Conservation (phyloP, 2,888 invertebrate genomes). For the Tetranychus truncatus region DNA sequence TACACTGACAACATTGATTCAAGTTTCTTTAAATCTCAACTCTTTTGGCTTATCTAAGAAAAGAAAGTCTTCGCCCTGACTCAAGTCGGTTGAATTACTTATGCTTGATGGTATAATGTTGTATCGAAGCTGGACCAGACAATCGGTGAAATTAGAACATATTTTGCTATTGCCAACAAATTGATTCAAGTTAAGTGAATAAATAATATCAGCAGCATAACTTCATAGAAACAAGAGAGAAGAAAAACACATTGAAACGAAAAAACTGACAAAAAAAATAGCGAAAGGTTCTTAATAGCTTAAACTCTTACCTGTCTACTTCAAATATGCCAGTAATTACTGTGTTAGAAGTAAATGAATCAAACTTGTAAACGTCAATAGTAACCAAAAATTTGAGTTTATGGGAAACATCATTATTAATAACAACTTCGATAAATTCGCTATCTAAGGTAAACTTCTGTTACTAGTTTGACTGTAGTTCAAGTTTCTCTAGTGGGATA, state of each 20-base stretch:
- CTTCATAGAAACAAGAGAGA: no score
- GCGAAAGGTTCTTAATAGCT: no score
- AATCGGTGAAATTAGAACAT: background rate
- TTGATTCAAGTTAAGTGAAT: no score
- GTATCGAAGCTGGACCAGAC: background rate
- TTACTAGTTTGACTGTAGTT: constrained; percentile 62
- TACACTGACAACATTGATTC: background rate
- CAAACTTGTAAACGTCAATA: background rate
- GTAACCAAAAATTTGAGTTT: background rate
- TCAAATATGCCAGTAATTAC: background rate
- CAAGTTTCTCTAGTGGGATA: constrained; percentile 31
- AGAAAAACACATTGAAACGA: no score
- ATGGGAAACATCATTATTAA: background rate
- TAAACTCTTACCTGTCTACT: background rate
- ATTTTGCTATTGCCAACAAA: no score
- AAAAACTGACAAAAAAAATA: background rate
- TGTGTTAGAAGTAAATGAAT: background rate
- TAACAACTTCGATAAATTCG: background rate
- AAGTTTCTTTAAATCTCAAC: background rate
- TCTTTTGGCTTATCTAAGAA: background rate
- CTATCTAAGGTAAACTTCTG: constrained; percentile 55
- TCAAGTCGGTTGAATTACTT: background rate
- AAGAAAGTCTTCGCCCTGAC: background rate
- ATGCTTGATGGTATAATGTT: background rate
- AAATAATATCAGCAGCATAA: no score